These are phyloP conservation scores for Chouioia cunea DNA, from an alignment of 2,888 invertebrate species.

Conservation along the genomic window DNA sequence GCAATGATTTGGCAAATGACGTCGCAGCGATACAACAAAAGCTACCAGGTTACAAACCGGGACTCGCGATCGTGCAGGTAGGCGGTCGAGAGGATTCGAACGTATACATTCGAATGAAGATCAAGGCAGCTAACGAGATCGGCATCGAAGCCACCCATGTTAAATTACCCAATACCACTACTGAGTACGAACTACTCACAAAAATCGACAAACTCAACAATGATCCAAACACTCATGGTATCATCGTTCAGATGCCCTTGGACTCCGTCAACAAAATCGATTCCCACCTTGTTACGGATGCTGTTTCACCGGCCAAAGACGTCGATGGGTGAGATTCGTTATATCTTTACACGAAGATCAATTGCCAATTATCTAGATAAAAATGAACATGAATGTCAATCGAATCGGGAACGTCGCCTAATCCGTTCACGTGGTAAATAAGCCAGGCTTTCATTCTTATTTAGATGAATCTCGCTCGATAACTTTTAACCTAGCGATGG, in stretches of 20 bases:
- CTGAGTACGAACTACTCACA: constrained; percentile 82
- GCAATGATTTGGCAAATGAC: constrained; percentile 76
- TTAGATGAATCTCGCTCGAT: constrained; percentile 14
- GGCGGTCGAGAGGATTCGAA: constrained; percentile 97
- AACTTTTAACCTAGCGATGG: constrained; percentile 21
- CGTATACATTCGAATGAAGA: constrained; percentile 97
- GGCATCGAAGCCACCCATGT: constrained; percentile 88
- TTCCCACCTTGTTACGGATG: constrained; percentile 87
- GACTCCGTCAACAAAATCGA: constrained; percentile 88
- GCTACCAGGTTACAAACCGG: constrained; percentile 77
- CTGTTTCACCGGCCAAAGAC: constrained; percentile 91
- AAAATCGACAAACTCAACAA: constrained; percentile 83
- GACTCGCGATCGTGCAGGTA: constrained; percentile 94
- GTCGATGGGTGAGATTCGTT: constrained; percentile 91
- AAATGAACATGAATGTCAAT: no score
- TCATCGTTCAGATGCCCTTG: constrained; percentile 96
- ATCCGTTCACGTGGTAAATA: background rate
- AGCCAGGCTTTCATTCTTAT: background rate
- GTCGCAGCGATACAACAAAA: constrained; percentile 73
- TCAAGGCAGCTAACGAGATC: constrained; percentile 90
- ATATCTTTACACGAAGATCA: no score
- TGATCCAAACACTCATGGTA: constrained; percentile 89
- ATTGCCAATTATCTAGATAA: no score
- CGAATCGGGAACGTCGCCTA: background rate
- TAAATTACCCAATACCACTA: constrained; percentile 82